Evolutionary conservation across 2,797 vertebrate genomes (phyloP).

Genomic region (Labroides dimidiatus): DNA sequence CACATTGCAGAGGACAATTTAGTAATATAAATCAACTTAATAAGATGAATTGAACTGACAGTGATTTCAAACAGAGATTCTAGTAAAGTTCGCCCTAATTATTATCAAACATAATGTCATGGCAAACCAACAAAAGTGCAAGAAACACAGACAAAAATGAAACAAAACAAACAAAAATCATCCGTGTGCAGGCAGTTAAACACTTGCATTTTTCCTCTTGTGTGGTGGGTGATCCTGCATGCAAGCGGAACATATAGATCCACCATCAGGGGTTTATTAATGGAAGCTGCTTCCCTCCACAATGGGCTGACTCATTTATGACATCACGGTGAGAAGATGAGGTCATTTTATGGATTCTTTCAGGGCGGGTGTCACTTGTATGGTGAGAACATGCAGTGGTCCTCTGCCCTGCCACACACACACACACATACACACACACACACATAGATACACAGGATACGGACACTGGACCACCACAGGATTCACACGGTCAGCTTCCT

Average conservation of each 20-base stretch:
- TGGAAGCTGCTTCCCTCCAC: constrained; percentile 62
- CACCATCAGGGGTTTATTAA: constrained; percentile 71
- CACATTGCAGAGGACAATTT: neutral
- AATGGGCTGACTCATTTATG: constrained; percentile 82
- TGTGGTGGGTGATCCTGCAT: constrained; percentile 14
- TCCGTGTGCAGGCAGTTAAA: constrained; percentile 11
- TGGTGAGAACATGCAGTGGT: constrained; percentile 66
- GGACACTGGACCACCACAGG: constrained; percentile 64
- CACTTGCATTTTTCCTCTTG: constrained; percentile 47
- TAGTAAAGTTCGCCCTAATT: too few relatives aligned
- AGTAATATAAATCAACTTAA: too few relatives aligned
- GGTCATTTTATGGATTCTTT: constrained; percentile 81
- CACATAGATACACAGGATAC: constrained; percentile 33
- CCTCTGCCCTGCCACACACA: too few relatives aligned
- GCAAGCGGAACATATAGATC: constrained; percentile 68
- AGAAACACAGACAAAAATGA: too few relatives aligned
- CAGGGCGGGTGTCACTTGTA: constrained; percentile 66
- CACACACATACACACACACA: too few relatives aligned
- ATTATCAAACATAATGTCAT: too few relatives aligned
- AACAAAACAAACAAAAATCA: too few relatives aligned
- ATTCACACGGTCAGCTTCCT: constrained; percentile 72
- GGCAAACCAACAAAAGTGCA: too few relatives aligned
- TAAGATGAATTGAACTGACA: too few relatives aligned
- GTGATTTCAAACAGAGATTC: too few relatives aligned
- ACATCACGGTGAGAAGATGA: constrained; percentile 76